phyloP scores from a whole-genome alignment of 2,888 invertebrate species.

The Tetranychus piercei region DNA sequence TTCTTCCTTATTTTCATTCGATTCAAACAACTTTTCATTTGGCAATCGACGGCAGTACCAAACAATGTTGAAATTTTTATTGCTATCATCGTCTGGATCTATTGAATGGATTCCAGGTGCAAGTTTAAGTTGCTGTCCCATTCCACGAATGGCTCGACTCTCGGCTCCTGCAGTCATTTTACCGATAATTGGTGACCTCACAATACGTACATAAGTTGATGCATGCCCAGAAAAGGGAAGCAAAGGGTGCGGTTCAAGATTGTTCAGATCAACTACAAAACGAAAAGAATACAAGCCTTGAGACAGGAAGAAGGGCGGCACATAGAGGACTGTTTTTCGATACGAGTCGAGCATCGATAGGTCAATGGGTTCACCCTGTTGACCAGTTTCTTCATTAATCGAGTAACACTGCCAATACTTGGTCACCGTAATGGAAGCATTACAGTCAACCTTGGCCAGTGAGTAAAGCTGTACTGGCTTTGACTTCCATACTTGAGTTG shows the following conservation, averaged over 20 bases:
- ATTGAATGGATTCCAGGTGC: slow-evolving; percentile 30
- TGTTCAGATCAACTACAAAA: slow-evolving; percentile 31
- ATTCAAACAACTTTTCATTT: slow-evolving; percentile 25
- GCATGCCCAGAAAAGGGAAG: slow-evolving; percentile 24
- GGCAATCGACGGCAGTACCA: slow-evolving; percentile 28
- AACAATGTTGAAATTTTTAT: slow-evolving; percentile 28
- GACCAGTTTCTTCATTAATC: slow-evolving; percentile 24
- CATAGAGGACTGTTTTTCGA: slow-evolving; percentile 27
- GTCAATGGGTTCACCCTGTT: slow-evolving; percentile 24
- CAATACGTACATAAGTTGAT: slow-evolving; percentile 29
- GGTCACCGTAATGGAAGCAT: slow-evolving; percentile 25
- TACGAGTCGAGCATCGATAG: slow-evolving; percentile 27
- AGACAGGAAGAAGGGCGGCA: slow-evolving; percentile 29
- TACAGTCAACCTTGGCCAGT: slow-evolving; percentile 27
- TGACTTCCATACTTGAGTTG: slow-evolving; percentile 24
- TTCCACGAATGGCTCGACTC: slow-evolving; percentile 29
- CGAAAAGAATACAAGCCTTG: slow-evolving; percentile 32
- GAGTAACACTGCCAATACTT: slow-evolving; percentile 25
- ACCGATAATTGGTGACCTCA: slow-evolving; percentile 31
- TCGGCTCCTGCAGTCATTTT: slow-evolving; percentile 30
- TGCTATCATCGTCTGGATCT: slow-evolving; percentile 33
- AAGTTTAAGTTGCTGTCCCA: slow-evolving; percentile 29
- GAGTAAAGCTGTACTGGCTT: slow-evolving; percentile 26
- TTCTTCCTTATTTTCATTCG: slow-evolving; percentile 24
- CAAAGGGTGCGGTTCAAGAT: slow-evolving; percentile 19